Evolutionary conservation across 2,888 invertebrate genomes (phyloP).

Genomic region (Pristionchus arcanus): DNA sequence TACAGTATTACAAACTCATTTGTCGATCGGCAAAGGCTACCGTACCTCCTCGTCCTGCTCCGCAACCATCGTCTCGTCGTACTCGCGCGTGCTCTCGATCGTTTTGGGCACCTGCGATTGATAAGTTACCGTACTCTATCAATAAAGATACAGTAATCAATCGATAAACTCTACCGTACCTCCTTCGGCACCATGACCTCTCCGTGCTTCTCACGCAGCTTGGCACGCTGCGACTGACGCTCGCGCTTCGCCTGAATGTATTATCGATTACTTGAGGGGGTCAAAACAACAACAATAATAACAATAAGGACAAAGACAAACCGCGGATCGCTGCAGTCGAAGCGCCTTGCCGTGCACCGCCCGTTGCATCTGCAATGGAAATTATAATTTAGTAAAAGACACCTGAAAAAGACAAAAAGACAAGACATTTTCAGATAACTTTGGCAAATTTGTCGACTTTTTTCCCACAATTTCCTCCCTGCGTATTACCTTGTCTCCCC

Average conservation of each 20-base stretch:
- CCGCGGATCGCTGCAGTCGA: constrained; percentile 60
- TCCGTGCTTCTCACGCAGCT: constrained; percentile 73
- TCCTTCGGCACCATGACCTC: constrained; percentile 83
- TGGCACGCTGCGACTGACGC: constrained; percentile 72
- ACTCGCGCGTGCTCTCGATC: constrained; percentile 92
- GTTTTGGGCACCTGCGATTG: constrained; percentile 86
- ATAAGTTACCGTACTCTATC: constrained; percentile 79
- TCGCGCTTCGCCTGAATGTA: constrained; percentile 70
- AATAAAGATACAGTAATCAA: constrained; percentile 30
- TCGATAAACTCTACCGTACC: constrained; percentile 74
- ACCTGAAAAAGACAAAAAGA: no score
- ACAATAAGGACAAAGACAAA: constrained; percentile 39
- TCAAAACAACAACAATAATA: neutral
- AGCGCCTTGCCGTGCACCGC: constrained; percentile 59
- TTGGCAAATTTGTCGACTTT: no score
- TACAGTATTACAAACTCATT: neutral
- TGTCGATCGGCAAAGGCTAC: neutral
- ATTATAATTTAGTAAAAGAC: neutral
- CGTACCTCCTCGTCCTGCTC: constrained; percentile 85
- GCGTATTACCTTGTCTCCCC: constrained; percentile 42
- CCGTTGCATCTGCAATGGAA: constrained; percentile 52
- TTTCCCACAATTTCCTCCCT: neutral
- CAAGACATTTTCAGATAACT: no score
- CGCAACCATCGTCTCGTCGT: constrained; percentile 91
- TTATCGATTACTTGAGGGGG: neutral